Percentiles rank a stretch among this genome's conserved stretches.
phyloP scores from a whole-genome alignment of 2,888 invertebrate genomes.

The Himalopsyche anomala region DNA sequence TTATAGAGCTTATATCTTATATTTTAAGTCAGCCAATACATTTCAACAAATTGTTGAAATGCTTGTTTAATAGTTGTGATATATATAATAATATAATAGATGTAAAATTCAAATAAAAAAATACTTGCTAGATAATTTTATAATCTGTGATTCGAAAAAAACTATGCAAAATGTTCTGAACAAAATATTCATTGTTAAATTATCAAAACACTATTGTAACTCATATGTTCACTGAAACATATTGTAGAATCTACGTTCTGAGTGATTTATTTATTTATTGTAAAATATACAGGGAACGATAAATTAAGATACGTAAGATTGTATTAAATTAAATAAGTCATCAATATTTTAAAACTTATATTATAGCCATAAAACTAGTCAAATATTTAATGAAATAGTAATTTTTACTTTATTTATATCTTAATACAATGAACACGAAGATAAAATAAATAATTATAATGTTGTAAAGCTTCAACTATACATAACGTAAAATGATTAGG shows the following conservation, averaged over 20 bases:
- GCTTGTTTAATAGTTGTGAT: conserved; percentile 57
- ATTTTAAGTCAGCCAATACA: conserved; percentile 25
- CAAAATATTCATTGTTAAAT: neutral
- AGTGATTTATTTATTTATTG: conserved; percentile 45
- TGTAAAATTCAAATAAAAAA: neutral
- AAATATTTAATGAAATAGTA: neutral
- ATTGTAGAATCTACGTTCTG: neutral
- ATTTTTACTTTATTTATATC: neutral
- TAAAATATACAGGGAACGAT: conserved; percentile 58
- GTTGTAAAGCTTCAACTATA: neutral
- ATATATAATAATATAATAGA: conserved; percentile 46
- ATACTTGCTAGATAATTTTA: conserved; percentile 58
- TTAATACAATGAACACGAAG: neutral
- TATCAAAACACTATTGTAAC: neutral
- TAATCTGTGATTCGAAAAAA: conserved; percentile 63
- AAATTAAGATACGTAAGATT: conserved; percentile 47
- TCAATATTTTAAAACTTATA: neutral
- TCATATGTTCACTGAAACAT: neutral
- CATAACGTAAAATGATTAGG: conserved; percentile 45
- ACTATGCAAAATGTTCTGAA: conserved; percentile 39
- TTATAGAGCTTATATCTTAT: conserved; percentile 43
- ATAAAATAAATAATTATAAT: neutral
- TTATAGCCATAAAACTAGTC: neutral
- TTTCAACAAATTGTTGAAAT: conserved; percentile 44
- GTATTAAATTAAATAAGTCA: conserved; percentile 36